phyloP scores from a whole-genome alignment of 2,113 vertebrate genomes.

The Edolisoma coerulescens region DNA sequence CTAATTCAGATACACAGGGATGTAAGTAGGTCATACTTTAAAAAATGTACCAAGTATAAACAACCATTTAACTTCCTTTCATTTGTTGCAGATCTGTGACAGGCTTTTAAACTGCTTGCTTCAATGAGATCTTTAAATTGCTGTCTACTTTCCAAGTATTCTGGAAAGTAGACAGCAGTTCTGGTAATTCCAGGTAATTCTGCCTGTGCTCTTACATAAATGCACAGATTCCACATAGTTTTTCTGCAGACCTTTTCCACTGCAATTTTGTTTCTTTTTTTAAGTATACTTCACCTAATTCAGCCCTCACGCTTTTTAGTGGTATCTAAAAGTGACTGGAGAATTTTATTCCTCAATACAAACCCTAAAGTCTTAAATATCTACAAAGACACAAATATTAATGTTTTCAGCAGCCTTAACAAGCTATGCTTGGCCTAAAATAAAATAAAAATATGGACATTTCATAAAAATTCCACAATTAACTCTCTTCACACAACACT shows the following conservation, averaged over 20 bases:
- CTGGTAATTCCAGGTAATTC: slow-evolving; percentile 1
- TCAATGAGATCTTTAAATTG: slow-evolving; percentile 52
- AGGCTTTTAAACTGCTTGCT: slow-evolving; percentile 65
- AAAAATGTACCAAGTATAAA: neutral
- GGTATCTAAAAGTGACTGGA: neutral
- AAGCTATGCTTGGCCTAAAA: neutral
- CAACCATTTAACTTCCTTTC: slow-evolving; percentile 35
- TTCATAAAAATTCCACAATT: neutral
- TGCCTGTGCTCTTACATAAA: neutral
- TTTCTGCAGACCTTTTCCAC: neutral
- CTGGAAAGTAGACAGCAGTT: neutral
- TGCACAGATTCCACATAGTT: neutral
- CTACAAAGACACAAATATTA: neutral
- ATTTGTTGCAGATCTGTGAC: slow-evolving; percentile 59
- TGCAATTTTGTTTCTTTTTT: neutral
- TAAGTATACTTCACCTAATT: neutral
- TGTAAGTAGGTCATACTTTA: neutral
- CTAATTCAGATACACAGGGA: neutral
- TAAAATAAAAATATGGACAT: neutral
- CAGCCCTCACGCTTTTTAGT: neutral
- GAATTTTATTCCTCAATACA: neutral
- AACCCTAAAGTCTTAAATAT: neutral
- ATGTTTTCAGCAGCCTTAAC: neutral
- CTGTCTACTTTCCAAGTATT: slow-evolving; percentile 52
- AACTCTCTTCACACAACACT: neutral